These are phyloP conservation scores for Trachemys scripta DNA, from an alignment of 2,113 vertebrate species.

Conservation along the genomic window DNA sequence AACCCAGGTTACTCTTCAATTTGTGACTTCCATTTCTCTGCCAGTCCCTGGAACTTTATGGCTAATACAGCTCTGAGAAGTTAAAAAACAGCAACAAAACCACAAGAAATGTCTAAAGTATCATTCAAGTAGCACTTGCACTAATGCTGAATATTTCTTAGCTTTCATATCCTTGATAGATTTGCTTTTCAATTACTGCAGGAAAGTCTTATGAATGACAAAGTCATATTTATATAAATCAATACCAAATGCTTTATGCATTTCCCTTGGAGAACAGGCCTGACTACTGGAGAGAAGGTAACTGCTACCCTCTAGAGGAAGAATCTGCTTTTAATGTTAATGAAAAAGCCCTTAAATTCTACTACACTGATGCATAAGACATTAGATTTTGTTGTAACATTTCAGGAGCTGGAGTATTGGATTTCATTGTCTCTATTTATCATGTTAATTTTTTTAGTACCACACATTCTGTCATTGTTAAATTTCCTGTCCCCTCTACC, in stretches of 20 bases:
- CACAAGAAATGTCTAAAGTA: not conserved
- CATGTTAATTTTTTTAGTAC: not conserved
- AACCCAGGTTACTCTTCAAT: not conserved
- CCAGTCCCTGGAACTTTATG: not conserved
- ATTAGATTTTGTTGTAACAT: not conserved
- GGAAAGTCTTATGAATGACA: not conserved
- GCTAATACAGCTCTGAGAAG: too few species aligned
- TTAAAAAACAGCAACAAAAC: not conserved
- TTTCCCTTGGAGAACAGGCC: not conserved
- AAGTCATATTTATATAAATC: not conserved
- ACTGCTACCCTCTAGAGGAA: constrained; percentile 10
- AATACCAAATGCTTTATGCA: not conserved
- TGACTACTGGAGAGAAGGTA: not conserved
- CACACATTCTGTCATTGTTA: rapidly evolving
- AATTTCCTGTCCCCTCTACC: not conserved
- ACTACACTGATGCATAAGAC: not conserved
- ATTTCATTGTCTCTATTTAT: too few species aligned
- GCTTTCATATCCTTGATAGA: not conserved
- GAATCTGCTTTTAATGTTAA: not conserved
- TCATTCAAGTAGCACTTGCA: not conserved
- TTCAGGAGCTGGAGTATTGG: not conserved
- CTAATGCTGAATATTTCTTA: not conserved
- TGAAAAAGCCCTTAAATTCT: not conserved
- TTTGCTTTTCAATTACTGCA: not conserved
- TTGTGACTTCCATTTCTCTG: rapidly evolving